Evolutionary conservation across 2,888 invertebrate species (phyloP).

Genomic region (Catonia carolina): DNA sequence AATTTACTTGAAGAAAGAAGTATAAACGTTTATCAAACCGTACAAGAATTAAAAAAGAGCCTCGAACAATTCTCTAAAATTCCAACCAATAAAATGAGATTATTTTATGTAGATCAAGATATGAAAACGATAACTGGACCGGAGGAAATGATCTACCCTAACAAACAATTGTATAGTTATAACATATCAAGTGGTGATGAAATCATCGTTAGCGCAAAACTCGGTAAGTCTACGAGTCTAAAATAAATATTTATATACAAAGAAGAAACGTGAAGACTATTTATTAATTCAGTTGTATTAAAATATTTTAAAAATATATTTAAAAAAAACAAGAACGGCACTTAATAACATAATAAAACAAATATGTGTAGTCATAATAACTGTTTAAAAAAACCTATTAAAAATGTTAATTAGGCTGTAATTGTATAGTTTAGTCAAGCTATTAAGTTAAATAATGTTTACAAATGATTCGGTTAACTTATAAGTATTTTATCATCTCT

Average conservation of each 20-base stretch:
- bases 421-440: too few species aligned
- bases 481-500: too few species aligned
- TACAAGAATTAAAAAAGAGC: constrained; percentile 68
- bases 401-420: too few species aligned
- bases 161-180: constrained; percentile 84
- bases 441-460: too few species aligned
- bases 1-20: constrained; percentile 46
- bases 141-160: constrained; percentile 83
- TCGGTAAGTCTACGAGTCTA: constrained; percentile 15
- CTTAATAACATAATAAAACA: too few species aligned
- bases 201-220: constrained; percentile 79
- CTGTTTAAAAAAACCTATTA: too few species aligned
- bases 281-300: too few species aligned
- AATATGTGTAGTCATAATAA: too few species aligned
- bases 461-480: too few species aligned
- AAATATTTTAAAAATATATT: too few species aligned
- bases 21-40: constrained; percentile 62
- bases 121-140: constrained; percentile 55
- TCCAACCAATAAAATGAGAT: constrained; percentile 74
- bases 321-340: too few species aligned
- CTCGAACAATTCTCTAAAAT: constrained; percentile 75
- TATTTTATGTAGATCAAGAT: constrained; percentile 80
- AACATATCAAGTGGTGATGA: constrained; percentile 85
- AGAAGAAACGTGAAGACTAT: neutral
- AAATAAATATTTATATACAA: too few species aligned